phyloP scores from a whole-genome alignment of 2,113 vertebrate species.

The Chiloscyllium plagiosum region DNA sequence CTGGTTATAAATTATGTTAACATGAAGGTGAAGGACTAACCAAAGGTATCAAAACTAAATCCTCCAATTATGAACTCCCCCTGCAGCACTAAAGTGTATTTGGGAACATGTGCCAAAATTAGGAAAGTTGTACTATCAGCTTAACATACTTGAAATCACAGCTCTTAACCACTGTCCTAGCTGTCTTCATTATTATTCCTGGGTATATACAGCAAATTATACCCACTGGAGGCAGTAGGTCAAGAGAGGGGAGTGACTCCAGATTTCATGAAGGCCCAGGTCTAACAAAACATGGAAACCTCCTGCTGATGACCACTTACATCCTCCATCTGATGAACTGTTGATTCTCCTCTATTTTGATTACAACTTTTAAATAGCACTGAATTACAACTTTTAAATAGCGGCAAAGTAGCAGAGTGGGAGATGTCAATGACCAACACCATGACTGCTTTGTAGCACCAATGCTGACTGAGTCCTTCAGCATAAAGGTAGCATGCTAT shows the following conservation, averaged over 20 bases:
- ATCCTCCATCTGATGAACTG: too few species aligned
- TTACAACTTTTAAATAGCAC: too few species aligned
- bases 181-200: too few species aligned
- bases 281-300: too few species aligned
- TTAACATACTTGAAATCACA: not conserved
- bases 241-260: too few species aligned
- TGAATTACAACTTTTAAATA: too few species aligned
- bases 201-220: too few species aligned
- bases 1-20: not conserved
- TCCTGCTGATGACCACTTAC: too few species aligned
- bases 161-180: not conserved
- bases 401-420: not conserved
- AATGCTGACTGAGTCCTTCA: not conserved
- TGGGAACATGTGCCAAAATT: not conserved
- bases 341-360: too few species aligned
- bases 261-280: too few species aligned
- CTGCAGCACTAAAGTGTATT: not conserved
- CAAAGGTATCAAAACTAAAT: not conserved
- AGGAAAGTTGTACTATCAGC: not conserved
- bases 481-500: not conserved
- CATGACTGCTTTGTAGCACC: not conserved
- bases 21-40: not conserved
- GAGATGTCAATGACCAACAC: not conserved
- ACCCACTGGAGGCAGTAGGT: too few species aligned
- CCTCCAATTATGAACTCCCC: not conserved